These are phyloP conservation scores for Tetranychus urticae DNA, from an alignment of 1,140 invertebrate species.

Conservation along the genomic window DNA sequence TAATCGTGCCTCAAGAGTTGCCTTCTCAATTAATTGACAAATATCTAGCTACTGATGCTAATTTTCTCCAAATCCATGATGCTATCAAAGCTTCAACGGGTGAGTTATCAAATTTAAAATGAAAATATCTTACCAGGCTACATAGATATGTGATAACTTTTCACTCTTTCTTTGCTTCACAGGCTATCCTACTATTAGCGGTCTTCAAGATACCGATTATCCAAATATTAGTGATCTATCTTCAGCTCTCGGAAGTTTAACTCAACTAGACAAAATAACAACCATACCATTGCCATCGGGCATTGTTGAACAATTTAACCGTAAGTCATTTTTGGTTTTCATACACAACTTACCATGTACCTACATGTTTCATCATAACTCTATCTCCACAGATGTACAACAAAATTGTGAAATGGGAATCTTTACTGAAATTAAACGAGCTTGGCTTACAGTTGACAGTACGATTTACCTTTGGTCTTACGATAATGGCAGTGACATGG, in stretches of 20 bases:
- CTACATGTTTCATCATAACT: constrained; percentile 2
- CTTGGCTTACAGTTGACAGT: constrained; percentile 91
- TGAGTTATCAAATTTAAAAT: constrained; percentile 2
- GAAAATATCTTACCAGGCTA: constrained; percentile 13
- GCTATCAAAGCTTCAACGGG: constrained; percentile 25
- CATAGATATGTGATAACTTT: background rate
- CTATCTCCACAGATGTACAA: constrained; percentile 43
- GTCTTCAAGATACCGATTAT: constrained; percentile 69
- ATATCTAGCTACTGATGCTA: constrained; percentile 38
- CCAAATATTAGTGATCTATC: constrained; percentile 39
- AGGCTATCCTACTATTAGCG: constrained; percentile 43
- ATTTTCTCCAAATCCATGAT: constrained; percentile 37
- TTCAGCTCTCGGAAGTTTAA: constrained; percentile 24
- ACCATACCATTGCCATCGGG: constrained; percentile 70
- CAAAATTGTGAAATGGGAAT: constrained; percentile 86
- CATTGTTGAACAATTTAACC: constrained; percentile 74
- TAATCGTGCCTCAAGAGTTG: background rate
- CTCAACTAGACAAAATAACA: constrained; percentile 50
- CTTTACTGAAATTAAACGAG: constrained; percentile 79
- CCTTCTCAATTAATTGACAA: constrained; percentile 40
- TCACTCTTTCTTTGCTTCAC: background rate
- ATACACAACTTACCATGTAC: background rate
- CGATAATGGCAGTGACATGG: constrained; percentile 40
- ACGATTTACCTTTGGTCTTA: constrained; percentile 93
- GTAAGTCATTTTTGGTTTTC: constrained; percentile 38